A percentile compares a stretch with the other conserved stretches of the same genome.
These are phyloP conservation scores for Cistogaster globosa DNA, from an alignment of 2,888 invertebrate species.

Conservation along the genomic window DNA sequence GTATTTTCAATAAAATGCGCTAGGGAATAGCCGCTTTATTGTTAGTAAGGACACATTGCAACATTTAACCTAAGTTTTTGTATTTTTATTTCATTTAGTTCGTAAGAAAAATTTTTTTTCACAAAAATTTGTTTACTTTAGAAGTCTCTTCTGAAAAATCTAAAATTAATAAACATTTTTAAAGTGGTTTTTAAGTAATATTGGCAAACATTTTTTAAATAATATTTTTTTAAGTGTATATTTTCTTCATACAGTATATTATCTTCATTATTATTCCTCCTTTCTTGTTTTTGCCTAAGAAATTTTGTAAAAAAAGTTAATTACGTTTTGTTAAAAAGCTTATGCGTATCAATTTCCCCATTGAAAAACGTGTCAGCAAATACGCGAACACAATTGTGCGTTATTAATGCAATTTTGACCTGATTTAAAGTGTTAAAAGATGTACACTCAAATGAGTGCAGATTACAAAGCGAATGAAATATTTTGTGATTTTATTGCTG, in stretches of 20 bases:
- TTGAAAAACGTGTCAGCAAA: conserved; percentile 35
- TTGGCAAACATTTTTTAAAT: too few relatives aligned
- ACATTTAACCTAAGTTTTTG: too few relatives aligned
- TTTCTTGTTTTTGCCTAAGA: background rate
- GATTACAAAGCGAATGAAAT: background rate
- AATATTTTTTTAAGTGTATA: background rate
- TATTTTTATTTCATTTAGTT: too few relatives aligned
- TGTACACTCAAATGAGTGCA: too few relatives aligned
- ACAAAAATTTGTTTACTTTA: too few relatives aligned
- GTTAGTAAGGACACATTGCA: too few relatives aligned
- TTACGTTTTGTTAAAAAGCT: conserved; percentile 23
- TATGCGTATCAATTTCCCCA: conserved; percentile 43
- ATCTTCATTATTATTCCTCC: background rate
- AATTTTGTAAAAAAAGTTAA: conserved; percentile 34
- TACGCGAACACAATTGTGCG: background rate
- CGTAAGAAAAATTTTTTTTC: too few relatives aligned
- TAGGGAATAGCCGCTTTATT: too few relatives aligned
- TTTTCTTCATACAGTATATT: conserved; percentile 12
- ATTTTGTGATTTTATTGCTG: background rate
- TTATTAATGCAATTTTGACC: conserved; percentile 35
- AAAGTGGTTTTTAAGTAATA: too few relatives aligned
- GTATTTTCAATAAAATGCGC: too few relatives aligned
- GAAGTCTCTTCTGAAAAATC: too few relatives aligned
- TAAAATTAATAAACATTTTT: too few relatives aligned
- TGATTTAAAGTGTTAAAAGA: background rate